Percentiles rank a stretch among this genome's conserved stretches.
phyloP scores from a whole-genome alignment of 2,113 vertebrate species.

The Aptenodytes patagonicus region DNA sequence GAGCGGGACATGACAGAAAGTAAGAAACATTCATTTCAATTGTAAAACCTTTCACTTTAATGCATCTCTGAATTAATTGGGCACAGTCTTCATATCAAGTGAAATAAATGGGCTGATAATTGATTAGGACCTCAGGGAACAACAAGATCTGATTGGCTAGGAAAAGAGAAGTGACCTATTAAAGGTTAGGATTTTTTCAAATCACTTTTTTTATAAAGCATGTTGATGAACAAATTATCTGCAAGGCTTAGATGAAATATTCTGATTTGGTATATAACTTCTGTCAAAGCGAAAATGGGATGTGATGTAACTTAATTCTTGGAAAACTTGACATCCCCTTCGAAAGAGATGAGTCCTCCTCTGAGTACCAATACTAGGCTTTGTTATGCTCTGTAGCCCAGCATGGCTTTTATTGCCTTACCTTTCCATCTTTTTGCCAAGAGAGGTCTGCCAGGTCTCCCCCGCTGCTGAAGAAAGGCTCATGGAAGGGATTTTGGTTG shows the following conservation, averaged over 20 bases:
- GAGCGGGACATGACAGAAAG: slow-evolving; percentile 75
- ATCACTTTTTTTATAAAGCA: slow-evolving; percentile 49
- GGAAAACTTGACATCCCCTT: not conserved
- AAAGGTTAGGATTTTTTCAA: slow-evolving; percentile 54
- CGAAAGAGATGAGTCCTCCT: not conserved
- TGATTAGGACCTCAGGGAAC: slow-evolving; percentile 62
- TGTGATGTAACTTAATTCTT: slow-evolving; percentile 37
- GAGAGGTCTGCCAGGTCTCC: not conserved
- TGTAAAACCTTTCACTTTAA: slow-evolving; percentile 73
- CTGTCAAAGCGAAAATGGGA: slow-evolving; percentile 11
- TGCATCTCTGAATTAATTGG: slow-evolving; percentile 70
- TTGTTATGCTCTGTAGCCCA: not conserved
- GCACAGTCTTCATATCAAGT: slow-evolving; percentile 66
- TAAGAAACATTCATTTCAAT: slow-evolving; percentile 71
- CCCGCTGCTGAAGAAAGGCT: not conserved
- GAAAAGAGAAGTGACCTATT: slow-evolving; percentile 59
- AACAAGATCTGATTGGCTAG: slow-evolving; percentile 63
- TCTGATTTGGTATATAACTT: slow-evolving; percentile 48
- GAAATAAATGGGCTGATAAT: slow-evolving; percentile 66
- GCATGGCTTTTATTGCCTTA: not conserved
- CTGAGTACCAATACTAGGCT: not conserved
- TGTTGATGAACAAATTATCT: slow-evolving; percentile 61
- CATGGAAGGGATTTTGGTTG: not conserved
- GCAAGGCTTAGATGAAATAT: slow-evolving; percentile 27
- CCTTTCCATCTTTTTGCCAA: not conserved